A percentile compares a stretch with the other conserved stretches of the same genome.
These are phyloP conservation scores for Rhinoderma darwinii DNA, from an alignment of 2,113 vertebrate genomes.

Conservation along the genomic window DNA sequence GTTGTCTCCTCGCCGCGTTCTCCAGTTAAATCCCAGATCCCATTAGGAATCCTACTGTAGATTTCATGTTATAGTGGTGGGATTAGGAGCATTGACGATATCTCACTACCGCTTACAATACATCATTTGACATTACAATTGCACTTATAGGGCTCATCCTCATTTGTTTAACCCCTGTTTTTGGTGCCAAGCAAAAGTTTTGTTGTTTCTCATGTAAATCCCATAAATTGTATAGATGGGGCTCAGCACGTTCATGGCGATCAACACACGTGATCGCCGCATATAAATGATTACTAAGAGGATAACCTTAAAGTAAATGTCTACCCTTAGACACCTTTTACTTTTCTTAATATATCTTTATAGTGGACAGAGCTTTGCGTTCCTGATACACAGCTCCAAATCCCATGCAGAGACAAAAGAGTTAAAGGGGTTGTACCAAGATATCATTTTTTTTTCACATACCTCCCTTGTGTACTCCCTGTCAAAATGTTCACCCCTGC, in stretches of 20 bases:
- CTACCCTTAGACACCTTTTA: no score
- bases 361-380: no score
- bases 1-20: background rate
- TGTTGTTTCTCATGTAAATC: background rate
- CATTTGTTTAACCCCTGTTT: background rate
- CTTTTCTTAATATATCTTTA: no score
- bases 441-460: no score
- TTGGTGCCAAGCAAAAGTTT: background rate
- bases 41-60: background rate
- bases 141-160: background rate
- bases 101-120: background rate
- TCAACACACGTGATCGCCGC: no score
- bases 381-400: no score
- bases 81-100: background rate
- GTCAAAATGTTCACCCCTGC: no score
- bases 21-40: background rate
- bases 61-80: background rate
- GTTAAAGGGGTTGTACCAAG: no score
- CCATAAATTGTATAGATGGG: background rate
- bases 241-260: background rate
- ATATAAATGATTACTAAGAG: no score
- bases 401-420: no score
- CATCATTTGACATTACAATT: background rate
- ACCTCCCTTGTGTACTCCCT: no score
- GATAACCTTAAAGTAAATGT: no score